Conservation (phyloP, 1,140 invertebrate genomes). For the Zaprionus ghesquierei region DNA sequence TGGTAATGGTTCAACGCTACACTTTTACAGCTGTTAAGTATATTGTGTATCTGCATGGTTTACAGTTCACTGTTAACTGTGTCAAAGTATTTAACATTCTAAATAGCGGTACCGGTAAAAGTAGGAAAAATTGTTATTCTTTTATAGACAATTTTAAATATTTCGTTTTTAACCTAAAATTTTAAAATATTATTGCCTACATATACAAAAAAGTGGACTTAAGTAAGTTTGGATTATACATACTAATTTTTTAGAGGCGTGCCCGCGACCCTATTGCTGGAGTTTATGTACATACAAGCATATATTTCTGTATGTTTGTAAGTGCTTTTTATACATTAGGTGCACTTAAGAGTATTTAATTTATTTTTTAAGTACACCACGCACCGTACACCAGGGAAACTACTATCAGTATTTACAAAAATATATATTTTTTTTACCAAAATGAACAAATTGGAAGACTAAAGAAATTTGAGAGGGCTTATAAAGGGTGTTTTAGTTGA, state of each 20-base stretch:
- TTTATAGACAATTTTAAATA: neutral
- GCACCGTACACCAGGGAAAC: too few species aligned
- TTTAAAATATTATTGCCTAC: neutral
- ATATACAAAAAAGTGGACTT: neutral
- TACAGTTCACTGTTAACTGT: conserved; percentile 3
- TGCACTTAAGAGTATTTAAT: neutral
- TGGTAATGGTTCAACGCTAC: too few species aligned
- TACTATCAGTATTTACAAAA: too few species aligned
- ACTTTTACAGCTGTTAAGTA: neutral
- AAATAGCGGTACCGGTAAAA: conserved; percentile 27
- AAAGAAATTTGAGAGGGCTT: conserved; percentile 20
- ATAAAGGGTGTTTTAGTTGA: conserved; percentile 49
- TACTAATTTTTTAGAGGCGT: neutral
- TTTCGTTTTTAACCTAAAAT: neutral
- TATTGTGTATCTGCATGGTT: neutral
- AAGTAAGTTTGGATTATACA: neutral
- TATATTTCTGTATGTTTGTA: neutral
- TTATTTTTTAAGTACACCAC: too few species aligned
- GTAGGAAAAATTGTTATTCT: neutral
- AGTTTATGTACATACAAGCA: neutral
- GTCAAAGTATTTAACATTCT: conserved; percentile 8
- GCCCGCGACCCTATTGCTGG: neutral
- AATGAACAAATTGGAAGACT: too few species aligned
- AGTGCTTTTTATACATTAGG: neutral
- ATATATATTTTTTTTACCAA: neutral